Conservation (phyloP, 1,140 invertebrate species). For the Drosophila subobscura region DNA sequence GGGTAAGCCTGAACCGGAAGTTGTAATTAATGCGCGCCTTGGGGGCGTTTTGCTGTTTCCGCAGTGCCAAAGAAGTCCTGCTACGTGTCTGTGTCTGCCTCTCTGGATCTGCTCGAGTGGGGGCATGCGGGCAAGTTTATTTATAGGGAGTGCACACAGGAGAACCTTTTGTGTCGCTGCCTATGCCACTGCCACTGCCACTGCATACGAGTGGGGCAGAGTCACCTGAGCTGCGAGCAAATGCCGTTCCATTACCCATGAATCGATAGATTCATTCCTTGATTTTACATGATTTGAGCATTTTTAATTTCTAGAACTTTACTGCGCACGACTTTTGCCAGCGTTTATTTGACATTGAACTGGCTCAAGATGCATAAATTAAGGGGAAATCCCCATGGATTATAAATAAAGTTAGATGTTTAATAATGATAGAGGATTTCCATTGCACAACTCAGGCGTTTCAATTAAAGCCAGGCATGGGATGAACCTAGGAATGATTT, state of each 20-base stretch:
- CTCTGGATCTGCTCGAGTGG: not conserved
- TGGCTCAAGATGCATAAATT: too few relatives aligned
- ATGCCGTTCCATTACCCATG: slow-evolving; percentile 17
- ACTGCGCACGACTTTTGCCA: too few relatives aligned
- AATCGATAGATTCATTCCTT: slow-evolving; percentile 31
- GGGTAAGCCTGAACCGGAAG: slow-evolving; percentile 58
- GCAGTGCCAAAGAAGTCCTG: slow-evolving; percentile 36
- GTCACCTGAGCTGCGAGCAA: slow-evolving; percentile 24
- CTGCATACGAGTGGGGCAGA: slow-evolving; percentile 32
- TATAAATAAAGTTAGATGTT: too few relatives aligned
- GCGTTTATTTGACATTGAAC: too few relatives aligned
- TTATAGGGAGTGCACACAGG: slow-evolving; percentile 43
- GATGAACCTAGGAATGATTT: too few relatives aligned
- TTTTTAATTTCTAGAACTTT: slow-evolving; percentile 36
- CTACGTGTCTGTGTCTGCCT: slow-evolving; percentile 41
- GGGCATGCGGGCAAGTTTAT: slow-evolving; percentile 23
- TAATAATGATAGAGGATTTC: too few relatives aligned
- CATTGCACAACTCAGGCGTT: too few relatives aligned
- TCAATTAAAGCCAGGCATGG: too few relatives aligned
- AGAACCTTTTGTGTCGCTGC: slow-evolving; percentile 30
- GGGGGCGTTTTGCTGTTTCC: slow-evolving; percentile 63
- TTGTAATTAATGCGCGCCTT: slow-evolving; percentile 77
- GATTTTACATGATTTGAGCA: slow-evolving; percentile 41
- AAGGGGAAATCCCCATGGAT: too few relatives aligned
- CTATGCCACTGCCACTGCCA: not conserved